Percentiles rank a stretch among this genome's conserved stretches.
These are phyloP conservation scores for Recurvirostra avosetta DNA, from an alignment of 2,113 vertebrate species.

Conservation along the genomic window DNA sequence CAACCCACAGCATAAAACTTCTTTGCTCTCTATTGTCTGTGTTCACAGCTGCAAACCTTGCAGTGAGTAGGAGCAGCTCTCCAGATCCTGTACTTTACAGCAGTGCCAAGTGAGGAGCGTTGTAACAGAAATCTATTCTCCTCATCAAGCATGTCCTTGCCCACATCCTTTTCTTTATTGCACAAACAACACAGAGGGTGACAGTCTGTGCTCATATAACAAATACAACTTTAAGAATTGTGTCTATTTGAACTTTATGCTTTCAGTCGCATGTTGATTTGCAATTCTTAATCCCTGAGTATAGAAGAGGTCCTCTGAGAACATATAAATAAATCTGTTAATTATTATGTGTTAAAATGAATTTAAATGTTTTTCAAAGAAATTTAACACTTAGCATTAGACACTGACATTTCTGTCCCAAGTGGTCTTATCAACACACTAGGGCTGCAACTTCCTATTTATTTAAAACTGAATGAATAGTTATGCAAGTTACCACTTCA, in stretches of 20 bases:
- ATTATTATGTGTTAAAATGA: conserved; percentile 45
- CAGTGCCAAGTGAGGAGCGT: background rate
- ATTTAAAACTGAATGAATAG: conserved; percentile 9
- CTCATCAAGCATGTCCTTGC: background rate
- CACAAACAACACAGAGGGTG: background rate
- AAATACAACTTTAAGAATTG: background rate
- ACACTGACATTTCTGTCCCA: conserved; percentile 18
- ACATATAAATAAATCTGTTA: conserved; percentile 14
- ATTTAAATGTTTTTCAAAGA: background rate
- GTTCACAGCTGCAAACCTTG: conserved; percentile 14
- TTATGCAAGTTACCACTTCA: background rate
- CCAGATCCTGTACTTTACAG: background rate
- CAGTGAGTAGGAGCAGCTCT: background rate
- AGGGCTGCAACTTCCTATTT: background rate
- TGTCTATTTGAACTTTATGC: background rate
- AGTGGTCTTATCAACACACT: conserved; percentile 1
- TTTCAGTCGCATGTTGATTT: background rate
- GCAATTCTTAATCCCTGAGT: background rate
- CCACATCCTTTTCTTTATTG: background rate
- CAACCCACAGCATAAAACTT: background rate
- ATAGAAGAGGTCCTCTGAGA: background rate
- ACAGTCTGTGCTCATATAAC: background rate
- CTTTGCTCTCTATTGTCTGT: conserved; percentile 13
- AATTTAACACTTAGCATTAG: conserved; percentile 9
- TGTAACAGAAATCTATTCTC: background rate